These are phyloP conservation scores for Drosophila ercepeae DNA, from an alignment of 1,140 invertebrate genomes.

Conservation along the genomic window DNA sequence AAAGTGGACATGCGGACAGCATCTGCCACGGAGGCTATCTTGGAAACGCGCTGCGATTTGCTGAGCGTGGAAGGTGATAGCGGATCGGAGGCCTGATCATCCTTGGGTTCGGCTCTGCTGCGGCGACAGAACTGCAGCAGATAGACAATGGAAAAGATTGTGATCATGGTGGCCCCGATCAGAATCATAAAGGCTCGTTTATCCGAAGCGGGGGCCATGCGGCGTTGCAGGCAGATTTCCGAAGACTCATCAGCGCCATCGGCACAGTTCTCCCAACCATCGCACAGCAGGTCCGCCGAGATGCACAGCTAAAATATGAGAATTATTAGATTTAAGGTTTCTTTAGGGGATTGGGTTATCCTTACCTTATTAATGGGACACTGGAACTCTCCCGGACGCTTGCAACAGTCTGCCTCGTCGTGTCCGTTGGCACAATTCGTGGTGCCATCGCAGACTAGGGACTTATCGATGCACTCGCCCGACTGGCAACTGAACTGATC, in stretches of 20 bases:
- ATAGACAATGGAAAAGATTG: slow-evolving; percentile 84
- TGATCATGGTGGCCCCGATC: slow-evolving; percentile 84
- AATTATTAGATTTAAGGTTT: slow-evolving; percentile 25
- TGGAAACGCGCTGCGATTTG: slow-evolving; percentile 84
- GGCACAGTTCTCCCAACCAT: slow-evolving; percentile 89
- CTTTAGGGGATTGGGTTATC: neutral
- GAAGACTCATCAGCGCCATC: slow-evolving; percentile 89
- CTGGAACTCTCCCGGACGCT: slow-evolving; percentile 87
- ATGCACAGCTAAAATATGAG: slow-evolving; percentile 85
- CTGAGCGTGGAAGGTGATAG: slow-evolving; percentile 85
- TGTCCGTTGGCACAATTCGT: slow-evolving; percentile 89
- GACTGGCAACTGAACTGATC: slow-evolving; percentile 90
- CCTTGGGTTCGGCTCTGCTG: slow-evolving; percentile 83
- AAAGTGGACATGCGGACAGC: slow-evolving; percentile 88
- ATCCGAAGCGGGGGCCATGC: slow-evolving; percentile 81
- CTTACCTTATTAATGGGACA: slow-evolving; percentile 85
- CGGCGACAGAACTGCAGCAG: slow-evolving; percentile 84
- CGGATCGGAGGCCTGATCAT: slow-evolving; percentile 87
- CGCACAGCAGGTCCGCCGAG: slow-evolving; percentile 86
- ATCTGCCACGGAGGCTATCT: slow-evolving; percentile 85
- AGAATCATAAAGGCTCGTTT: slow-evolving; percentile 84
- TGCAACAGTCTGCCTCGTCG: slow-evolving; percentile 88
- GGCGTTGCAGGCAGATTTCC: slow-evolving; percentile 85
- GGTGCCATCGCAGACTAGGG: slow-evolving; percentile 89
- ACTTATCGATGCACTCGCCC: slow-evolving; percentile 90